phyloP scores from a whole-genome alignment of 2,113 vertebrate genomes.

The Eira barbara region DNA sequence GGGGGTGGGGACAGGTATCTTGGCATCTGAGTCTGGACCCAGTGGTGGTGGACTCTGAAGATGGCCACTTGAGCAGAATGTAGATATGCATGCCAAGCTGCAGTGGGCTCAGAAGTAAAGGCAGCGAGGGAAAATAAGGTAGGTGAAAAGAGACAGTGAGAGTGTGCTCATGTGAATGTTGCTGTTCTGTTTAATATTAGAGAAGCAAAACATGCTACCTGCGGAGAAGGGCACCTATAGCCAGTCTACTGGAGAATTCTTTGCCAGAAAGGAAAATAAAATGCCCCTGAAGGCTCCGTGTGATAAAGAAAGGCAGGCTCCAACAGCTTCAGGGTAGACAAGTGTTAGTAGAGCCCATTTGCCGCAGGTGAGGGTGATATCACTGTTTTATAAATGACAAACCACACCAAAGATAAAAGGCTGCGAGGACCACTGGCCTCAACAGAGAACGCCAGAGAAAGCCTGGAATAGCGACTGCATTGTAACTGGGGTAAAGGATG shows the following conservation, averaged over 20 bases:
- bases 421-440: not conserved
- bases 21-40: not conserved
- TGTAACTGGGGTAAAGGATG: not conserved
- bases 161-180: not conserved
- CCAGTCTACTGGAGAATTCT: not conserved
- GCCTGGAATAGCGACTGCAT: not conserved
- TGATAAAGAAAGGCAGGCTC: not conserved
- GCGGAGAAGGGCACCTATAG: not conserved
- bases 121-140: not conserved
- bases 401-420: not conserved
- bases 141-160: not conserved
- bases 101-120: not conserved
- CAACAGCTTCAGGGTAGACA: not conserved
- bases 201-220: not conserved
- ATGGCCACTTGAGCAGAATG: not conserved
- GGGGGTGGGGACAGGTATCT: not conserved
- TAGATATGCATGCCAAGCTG: not conserved
- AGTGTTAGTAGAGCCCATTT: not conserved
- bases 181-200: not conserved
- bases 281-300: not conserved
- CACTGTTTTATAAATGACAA: conserved; percentile 19
- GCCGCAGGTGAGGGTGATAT: not conserved
- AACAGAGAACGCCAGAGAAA: not conserved
- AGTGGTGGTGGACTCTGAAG: not conserved
- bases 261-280: not conserved